These are phyloP conservation scores for Hedychridium roseum DNA, from an alignment of 2,888 invertebrate species.

Conservation along the genomic window DNA sequence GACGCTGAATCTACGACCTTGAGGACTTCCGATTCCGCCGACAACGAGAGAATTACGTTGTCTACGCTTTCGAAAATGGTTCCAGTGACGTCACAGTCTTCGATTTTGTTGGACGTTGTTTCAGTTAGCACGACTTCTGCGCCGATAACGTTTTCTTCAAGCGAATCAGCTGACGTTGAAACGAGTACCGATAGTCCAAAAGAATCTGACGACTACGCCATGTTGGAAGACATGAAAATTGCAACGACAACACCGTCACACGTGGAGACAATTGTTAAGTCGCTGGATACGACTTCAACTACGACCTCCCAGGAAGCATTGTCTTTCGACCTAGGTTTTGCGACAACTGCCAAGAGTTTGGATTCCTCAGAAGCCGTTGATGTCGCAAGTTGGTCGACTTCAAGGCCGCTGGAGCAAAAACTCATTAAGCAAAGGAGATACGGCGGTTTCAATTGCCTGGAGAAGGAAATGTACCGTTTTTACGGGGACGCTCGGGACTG, in stretches of 20 bases:
- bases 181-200: constrained; percentile 7
- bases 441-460: constrained; percentile 67
- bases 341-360: neutral
- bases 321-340: no score
- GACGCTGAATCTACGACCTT: constrained; percentile 1
- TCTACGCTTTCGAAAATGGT: constrained; percentile 11
- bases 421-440: constrained; percentile 20
- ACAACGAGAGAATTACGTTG: neutral
- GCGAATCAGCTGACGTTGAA: constrained; percentile 6
- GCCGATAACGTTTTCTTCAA: neutral
- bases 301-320: no score
- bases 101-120: constrained; percentile 6
- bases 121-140: constrained; percentile 3
- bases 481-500: constrained; percentile 70
- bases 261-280: no score
- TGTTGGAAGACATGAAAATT: neutral
- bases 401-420: constrained; percentile 4
- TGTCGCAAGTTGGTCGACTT: neutral
- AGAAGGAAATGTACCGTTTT: constrained; percentile 67
- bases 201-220: no score
- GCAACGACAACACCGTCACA: neutral
- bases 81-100: no score
- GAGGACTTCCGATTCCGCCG: neutral
- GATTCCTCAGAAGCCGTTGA: neutral
- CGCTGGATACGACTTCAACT: no score